phyloP scores from a whole-genome alignment of 1,140 invertebrate genomes.

The Drosophila pachea region DNA sequence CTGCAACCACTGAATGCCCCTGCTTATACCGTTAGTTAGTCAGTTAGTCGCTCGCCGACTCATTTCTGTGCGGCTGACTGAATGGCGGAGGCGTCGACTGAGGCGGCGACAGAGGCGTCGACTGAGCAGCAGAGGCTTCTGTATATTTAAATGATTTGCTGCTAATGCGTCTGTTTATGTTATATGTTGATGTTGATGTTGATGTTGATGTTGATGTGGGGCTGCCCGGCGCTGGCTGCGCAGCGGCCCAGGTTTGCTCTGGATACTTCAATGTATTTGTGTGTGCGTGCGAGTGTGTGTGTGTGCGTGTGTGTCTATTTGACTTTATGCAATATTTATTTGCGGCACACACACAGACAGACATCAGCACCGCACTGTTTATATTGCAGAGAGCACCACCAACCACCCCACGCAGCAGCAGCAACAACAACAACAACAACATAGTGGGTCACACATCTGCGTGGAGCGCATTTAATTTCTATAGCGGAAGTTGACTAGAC shows the following conservation, averaged over 20 bases:
- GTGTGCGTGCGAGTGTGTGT: too few species aligned
- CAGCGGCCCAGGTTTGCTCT: constrained; percentile 33
- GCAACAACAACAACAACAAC: constrained; percentile 27
- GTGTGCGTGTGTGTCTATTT: constrained; percentile 55
- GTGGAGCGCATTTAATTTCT: constrained; percentile 74
- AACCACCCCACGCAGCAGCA: constrained; percentile 24
- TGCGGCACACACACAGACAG: constrained; percentile 43
- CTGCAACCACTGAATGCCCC: neutral
- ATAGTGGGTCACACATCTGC: constrained; percentile 54
- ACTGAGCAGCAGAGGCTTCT: constrained; percentile 15
- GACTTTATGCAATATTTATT: constrained; percentile 75
- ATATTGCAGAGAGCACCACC: constrained; percentile 54
- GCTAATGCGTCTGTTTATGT: constrained; percentile 75
- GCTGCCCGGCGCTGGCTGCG: constrained; percentile 30
- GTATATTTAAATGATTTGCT: constrained; percentile 75
- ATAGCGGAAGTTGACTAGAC: constrained; percentile 73
- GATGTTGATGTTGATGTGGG: constrained; percentile 67
- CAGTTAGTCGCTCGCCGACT: constrained; percentile 43
- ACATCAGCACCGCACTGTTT: constrained; percentile 53
- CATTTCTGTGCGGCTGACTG: constrained; percentile 26
- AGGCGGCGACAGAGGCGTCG: neutral
- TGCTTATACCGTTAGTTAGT: constrained; percentile 57
- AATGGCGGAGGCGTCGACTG: neutral
- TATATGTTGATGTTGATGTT: constrained; percentile 65
- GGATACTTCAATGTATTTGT: constrained; percentile 27